phyloP scores from a whole-genome alignment of 2,888 invertebrate genomes.

The Dryobotodes eremita region DNA sequence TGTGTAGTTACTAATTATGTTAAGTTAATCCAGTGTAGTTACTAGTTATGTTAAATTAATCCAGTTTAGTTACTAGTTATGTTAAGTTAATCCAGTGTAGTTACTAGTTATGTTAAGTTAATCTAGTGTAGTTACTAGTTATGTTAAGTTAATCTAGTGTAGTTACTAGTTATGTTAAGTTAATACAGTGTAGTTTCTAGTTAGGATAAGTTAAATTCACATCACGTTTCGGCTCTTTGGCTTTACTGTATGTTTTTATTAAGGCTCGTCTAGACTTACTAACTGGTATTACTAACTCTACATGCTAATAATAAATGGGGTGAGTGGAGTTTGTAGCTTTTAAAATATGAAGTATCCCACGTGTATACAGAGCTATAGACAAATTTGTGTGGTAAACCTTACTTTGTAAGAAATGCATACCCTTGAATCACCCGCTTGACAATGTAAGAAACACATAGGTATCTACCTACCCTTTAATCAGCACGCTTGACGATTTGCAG shows the following conservation, averaged over 20 bases:
- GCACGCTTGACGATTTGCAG: not conserved
- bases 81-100: constrained; percentile 13
- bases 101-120: constrained; percentile 12
- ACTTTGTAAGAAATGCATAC: not conserved
- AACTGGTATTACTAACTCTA: constrained; percentile 10
- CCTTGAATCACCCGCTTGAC: not conserved
- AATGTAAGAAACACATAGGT: not conserved
- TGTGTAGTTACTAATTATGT: not conserved
- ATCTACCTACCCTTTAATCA: not conserved
- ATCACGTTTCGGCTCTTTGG: constrained; percentile 41
- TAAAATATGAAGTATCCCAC: not conserved
- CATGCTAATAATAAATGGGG: not conserved
- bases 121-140: not conserved
- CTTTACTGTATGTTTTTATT: constrained; percentile 16
- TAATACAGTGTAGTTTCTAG: constrained; percentile 3
- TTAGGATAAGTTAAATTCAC: constrained; percentile 36
- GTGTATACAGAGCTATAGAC: not conserved
- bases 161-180: constrained; percentile 5
- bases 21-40: constrained; percentile 14
- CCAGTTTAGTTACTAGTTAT: not conserved
- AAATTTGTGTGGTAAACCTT: no score
- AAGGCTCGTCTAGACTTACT: constrained; percentile 25
- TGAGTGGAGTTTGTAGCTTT: not conserved
- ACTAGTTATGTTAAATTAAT: constrained; percentile 12
- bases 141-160: constrained; percentile 8